These are phyloP conservation scores for Thalassoma bifasciatum DNA, from an alignment of 2,113 vertebrate species.

Conservation along the genomic window DNA sequence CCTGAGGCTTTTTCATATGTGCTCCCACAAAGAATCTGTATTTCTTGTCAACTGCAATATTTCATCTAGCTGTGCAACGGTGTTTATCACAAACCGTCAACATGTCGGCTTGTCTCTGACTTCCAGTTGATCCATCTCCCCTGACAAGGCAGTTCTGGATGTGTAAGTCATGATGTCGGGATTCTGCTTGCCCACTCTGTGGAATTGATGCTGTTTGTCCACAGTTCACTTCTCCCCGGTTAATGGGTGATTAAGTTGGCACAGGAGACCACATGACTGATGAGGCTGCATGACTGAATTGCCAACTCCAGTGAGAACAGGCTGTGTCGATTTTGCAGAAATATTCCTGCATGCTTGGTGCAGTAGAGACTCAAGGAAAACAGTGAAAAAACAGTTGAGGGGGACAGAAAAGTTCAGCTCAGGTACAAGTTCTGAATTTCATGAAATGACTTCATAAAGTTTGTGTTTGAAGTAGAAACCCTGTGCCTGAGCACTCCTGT, in stretches of 20 bases:
- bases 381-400: not conserved
- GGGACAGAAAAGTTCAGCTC: not conserved
- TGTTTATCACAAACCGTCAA: slow-evolving; percentile 40
- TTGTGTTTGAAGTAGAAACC: not conserved
- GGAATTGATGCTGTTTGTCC: slow-evolving; percentile 68
- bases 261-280: slow-evolving; percentile 64
- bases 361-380: not conserved
- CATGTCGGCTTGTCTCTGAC: slow-evolving; percentile 15
- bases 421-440: not conserved
- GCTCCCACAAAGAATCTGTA: slow-evolving; percentile 12
- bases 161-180: slow-evolving; percentile 54
- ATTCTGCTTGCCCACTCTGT: slow-evolving; percentile 50
- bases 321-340: slow-evolving; percentile 10
- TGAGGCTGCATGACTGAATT: slow-evolving; percentile 60
- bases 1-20: slow-evolving; percentile 29
- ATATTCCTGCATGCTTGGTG: not conserved
- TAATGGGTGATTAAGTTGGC: slow-evolving; percentile 73
- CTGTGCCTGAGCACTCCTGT: not conserved
- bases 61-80: slow-evolving; percentile 9
- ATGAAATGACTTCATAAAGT: not conserved
- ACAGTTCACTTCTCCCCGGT: slow-evolving; percentile 68
- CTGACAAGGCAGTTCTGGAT: slow-evolving; percentile 61
- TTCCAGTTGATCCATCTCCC: slow-evolving; percentile 58
- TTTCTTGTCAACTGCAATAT: slow-evolving; percentile 38
- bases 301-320: slow-evolving; percentile 24